These are phyloP conservation scores for Neoitamus cyanurus DNA, from an alignment of 2,888 invertebrate genomes.

Conservation along the genomic window DNA sequence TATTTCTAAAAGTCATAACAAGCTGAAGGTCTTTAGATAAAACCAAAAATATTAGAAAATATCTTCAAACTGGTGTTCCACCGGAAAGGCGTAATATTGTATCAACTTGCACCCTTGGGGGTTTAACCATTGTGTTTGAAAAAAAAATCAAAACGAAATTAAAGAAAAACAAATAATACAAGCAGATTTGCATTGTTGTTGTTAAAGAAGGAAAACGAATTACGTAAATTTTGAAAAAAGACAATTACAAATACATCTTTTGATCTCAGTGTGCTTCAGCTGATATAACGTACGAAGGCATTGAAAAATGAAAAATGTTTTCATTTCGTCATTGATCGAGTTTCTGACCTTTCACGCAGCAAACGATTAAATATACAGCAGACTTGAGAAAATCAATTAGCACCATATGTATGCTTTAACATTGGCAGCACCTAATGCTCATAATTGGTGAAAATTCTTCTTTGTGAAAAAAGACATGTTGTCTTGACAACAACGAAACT, in stretches of 20 bases:
- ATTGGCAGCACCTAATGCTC: neutral
- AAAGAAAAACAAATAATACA: neutral
- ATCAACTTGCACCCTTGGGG: too few species aligned
- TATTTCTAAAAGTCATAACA: too few species aligned
- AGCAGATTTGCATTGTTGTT: neutral
- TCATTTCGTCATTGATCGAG: neutral
- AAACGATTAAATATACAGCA: neutral
- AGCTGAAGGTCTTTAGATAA: neutral
- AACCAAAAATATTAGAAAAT: neutral
- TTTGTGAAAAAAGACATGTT: neutral
- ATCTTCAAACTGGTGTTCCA: neutral
- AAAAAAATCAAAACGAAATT: neutral
- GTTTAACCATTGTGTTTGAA: neutral
- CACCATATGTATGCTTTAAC: neutral
- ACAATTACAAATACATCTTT: neutral
- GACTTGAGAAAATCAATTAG: neutral
- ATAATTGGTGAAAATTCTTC: neutral
- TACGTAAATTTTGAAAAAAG: neutral
- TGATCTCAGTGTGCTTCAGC: neutral
- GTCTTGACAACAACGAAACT: neutral
- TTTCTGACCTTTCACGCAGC: neutral
- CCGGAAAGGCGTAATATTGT: too few species aligned
- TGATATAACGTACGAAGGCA: neutral
- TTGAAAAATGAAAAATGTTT: too few species aligned
- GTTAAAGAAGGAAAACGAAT: neutral